phyloP scores from a whole-genome alignment of 2,888 invertebrate genomes.

The Hemithea aestivaria region DNA sequence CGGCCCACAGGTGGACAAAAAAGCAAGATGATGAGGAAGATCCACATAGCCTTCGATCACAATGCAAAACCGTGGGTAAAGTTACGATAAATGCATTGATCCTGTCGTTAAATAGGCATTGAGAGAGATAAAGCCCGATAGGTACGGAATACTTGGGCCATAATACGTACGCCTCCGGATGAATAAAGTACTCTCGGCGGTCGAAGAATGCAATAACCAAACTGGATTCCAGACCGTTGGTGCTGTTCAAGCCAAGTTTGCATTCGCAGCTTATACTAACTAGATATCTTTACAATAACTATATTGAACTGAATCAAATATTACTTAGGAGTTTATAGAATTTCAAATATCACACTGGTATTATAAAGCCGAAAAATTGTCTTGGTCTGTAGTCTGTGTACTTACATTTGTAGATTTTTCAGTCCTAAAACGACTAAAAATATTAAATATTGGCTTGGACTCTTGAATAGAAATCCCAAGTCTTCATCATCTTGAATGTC shows the following conservation, averaged over 20 bases:
- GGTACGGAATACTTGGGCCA: conserved; percentile 10
- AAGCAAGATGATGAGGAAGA: conserved; percentile 3
- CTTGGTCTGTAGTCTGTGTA: too few relatives aligned
- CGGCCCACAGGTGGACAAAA: neutral
- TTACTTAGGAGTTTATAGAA: too few relatives aligned
- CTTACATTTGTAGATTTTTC: too few relatives aligned
- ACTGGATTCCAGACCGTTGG: conserved; percentile 33
- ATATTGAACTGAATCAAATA: too few relatives aligned
- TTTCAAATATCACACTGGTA: too few relatives aligned
- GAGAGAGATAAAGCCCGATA: conserved; percentile 15
- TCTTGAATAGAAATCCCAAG: too few relatives aligned
- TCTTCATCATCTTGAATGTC: too few relatives aligned
- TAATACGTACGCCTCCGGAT: conserved; percentile 19
- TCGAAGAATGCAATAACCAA: conserved; percentile 34
- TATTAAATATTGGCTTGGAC: too few relatives aligned
- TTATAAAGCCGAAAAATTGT: too few relatives aligned
- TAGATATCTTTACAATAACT: neutral
- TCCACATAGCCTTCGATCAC: conserved; percentile 2
- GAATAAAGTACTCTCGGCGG: conserved; percentile 22
- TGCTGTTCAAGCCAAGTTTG: conserved; percentile 15
- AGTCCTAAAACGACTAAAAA: too few relatives aligned
- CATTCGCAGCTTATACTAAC: conserved; percentile 8
- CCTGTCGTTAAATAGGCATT: conserved; percentile 16
- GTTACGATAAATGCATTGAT: conserved; percentile 11
- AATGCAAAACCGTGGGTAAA: conserved; percentile 11